These are phyloP conservation scores for Spodoptera littoralis DNA, from an alignment of 2,888 invertebrate genomes.

Conservation along the genomic window DNA sequence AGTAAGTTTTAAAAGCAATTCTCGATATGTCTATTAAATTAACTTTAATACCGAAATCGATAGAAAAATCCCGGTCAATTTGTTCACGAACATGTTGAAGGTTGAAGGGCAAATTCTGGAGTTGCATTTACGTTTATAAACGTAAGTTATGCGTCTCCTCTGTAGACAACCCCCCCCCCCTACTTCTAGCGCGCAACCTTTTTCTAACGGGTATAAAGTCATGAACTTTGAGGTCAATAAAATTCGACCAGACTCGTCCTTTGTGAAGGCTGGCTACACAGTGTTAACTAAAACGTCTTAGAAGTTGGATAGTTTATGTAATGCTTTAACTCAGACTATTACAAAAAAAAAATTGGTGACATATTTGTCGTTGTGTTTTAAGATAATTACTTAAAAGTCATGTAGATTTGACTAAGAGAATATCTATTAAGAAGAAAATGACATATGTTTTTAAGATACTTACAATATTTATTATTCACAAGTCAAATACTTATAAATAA, in stretches of 20 bases:
- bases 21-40: conserved; percentile 1
- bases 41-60: conserved; percentile 6
- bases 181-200: conserved; percentile 42
- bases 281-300: conserved; percentile 6
- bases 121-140: conserved; percentile 34
- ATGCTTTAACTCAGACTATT: no score
- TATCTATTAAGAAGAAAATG: no score
- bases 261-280: conserved; percentile 54
- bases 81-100: conserved; percentile 19
- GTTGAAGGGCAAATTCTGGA: conserved; percentile 24
- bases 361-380: no score
- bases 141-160: conserved; percentile 49
- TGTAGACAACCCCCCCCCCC: conserved; percentile 34
- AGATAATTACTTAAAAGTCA: no score
- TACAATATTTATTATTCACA: no score
- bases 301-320: no score
- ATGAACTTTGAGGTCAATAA: conserved; percentile 59
- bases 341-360: no score
- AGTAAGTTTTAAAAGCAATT: background rate
- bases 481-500: no score
- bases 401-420: no score
- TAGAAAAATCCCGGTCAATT: conserved; percentile 10
- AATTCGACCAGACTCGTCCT: conserved; percentile 61
- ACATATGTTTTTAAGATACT: no score
- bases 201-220: conserved; percentile 58